Base-by-base conservation (phyloP, 1,140 invertebrate genomes). In the Danaus melanippus region DNA sequence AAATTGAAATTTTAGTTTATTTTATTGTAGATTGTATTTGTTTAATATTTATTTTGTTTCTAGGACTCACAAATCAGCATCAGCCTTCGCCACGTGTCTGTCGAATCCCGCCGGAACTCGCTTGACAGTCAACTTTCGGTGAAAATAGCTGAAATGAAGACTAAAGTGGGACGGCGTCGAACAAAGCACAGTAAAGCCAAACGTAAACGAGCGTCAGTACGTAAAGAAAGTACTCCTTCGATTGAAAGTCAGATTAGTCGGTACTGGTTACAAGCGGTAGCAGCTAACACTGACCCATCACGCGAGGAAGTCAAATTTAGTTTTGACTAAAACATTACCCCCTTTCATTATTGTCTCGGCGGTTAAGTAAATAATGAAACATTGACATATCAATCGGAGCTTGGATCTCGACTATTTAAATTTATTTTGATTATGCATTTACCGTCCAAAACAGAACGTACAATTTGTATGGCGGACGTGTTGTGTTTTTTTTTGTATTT, bases 111-210 rank as follows among this genome's bases (percentile, higher is more conserved):
- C 15, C 87, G 94, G 42, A 94, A 96, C 74, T 96, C 94, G 0
- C 88, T 95, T 6, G 95, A 96, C 72, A 96, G 94, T 44, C 93
- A 95, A 68, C 89, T 94, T 21, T 95, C 94, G 0, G 91, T 96
- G 1, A 92, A 95, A 84, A 92, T 94, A 46, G 91, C 93, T 1
- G 92, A 95, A 83, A 88, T 95, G 78, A 93, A 93, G 67, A 92
- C 93, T 10, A 94, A 93, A 68, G 89, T 91, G 0, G 89, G 88
- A 0, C 86, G 88, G 42, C 83, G 87, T 53, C 84, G 86, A 44
- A 66, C 86, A 48, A 79, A 87, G 58, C 79, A 84, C 64, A 60
- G 77, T 65, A 75, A 87, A 66, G 47, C 76, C 57, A 68, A 85
- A 78, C 56, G 71, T 66, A 84, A 71, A 73, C 86, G 69, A 78